phyloP scores from a whole-genome alignment of 2,113 vertebrate genomes.

The Centropus bengalensis region DNA sequence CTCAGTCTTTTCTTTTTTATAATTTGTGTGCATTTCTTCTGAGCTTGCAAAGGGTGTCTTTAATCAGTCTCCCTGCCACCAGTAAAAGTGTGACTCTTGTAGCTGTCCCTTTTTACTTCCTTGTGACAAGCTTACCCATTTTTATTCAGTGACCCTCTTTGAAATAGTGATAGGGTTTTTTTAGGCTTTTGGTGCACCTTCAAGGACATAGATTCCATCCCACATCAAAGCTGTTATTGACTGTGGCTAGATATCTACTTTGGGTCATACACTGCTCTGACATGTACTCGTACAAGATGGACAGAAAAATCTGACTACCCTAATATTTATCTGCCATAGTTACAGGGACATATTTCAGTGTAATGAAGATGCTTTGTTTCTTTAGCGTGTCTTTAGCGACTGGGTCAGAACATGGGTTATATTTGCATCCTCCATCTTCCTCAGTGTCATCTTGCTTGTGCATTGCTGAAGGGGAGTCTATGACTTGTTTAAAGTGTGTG shows the following conservation, averaged over 20 bases:
- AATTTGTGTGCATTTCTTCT: conserved; percentile 12
- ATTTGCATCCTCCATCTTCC: not conserved
- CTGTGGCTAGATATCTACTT: not conserved
- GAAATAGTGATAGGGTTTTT: not conserved
- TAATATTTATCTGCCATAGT: not conserved
- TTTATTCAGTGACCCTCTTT: conserved; percentile 56
- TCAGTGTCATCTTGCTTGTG: not conserved
- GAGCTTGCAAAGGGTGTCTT: conserved; percentile 12
- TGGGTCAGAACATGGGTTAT: not conserved
- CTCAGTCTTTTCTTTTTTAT: not conserved
- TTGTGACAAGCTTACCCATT: conserved; percentile 38
- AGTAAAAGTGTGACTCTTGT: not conserved
- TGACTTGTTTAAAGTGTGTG: not conserved
- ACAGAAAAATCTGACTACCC: not conserved
- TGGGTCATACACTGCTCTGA: not conserved
- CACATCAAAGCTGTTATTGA: conserved; percentile 39
- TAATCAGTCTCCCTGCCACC: not conserved
- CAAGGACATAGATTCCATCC: not conserved
- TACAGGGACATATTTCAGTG: not conserved
- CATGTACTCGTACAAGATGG: not conserved
- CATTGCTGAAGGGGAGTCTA: not conserved
- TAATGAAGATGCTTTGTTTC: not conserved
- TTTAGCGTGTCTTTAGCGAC: not conserved
- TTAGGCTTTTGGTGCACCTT: conserved; percentile 19
- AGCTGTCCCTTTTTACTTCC: not conserved